phyloP scores from a whole-genome alignment of 2,888 invertebrate species.

The Nycteola revayana region DNA sequence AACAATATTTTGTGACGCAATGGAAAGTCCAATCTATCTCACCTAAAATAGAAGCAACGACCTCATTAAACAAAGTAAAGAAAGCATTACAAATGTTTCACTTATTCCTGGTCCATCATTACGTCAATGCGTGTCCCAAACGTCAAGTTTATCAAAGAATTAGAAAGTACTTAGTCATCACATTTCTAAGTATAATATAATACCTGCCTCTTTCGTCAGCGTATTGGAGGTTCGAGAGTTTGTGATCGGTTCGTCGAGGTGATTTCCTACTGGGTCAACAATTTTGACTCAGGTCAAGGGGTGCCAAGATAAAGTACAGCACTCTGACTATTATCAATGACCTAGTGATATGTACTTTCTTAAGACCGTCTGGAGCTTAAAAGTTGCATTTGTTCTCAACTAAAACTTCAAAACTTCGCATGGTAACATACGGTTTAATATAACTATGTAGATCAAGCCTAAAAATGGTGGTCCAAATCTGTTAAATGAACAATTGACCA shows the following conservation, averaged over 20 bases:
- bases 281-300: conserved; percentile 57
- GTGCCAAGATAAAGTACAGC: conserved; percentile 35
- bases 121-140: conserved; percentile 5
- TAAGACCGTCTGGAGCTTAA: conserved; percentile 11
- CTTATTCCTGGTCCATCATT: conserved; percentile 8
- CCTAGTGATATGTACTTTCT: conserved; percentile 20
- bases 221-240: conserved; percentile 43
- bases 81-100: conserved; percentile 8
- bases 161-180: conserved; percentile 28
- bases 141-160: conserved; percentile 12
- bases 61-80: conserved; percentile 7
- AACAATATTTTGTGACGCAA: conserved; percentile 19
- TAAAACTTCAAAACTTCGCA: too few species aligned
- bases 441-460: too few species aligned
- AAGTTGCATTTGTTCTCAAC: too few species aligned
- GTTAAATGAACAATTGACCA: too few species aligned
- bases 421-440: too few species aligned
- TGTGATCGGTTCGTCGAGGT: conserved; percentile 44
- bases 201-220: conserved; percentile 42
- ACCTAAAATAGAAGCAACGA: conserved; percentile 3
- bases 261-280: conserved; percentile 59
- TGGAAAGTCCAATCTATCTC: conserved; percentile 8
- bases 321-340: conserved; percentile 34
- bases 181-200: conserved; percentile 20
- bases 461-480: too few species aligned